Evolutionary conservation across 2,797 vertebrate species (phyloP), one percentile per base, ranked within the genome.

Genomic region (Myripristis murdjan): DNA sequence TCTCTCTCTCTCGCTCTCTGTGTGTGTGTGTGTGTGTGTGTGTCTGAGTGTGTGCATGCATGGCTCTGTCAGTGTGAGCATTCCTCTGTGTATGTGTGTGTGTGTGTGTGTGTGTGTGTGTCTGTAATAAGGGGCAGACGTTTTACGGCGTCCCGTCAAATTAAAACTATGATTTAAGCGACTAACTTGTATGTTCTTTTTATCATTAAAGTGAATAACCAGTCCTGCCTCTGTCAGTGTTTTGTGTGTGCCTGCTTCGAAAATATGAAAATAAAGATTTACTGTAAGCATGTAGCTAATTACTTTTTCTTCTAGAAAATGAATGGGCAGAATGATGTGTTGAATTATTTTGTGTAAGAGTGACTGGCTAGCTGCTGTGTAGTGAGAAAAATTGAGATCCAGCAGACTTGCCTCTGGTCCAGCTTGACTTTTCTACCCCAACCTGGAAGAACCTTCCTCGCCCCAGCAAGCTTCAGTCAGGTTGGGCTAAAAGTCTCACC

Each of bases 81-180:
- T n/a, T n/a, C n/a, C n/a, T n/a, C n/a, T n/a, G n/a, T n/a, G n/a
- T n/a, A n/a, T 61, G 35, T 41, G 20, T 41, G 61, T 22, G 33
- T 49, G 47, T 73, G 60, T 52, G 64, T 70, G 59, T 70, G 73
- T 63, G 22, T 77, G 53, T 77, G 80, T 37, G 69, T 68, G 55
- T 75, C 66, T 83, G 70, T 85, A 88, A 83, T 86, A 87, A 87
- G 83, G 80, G 75, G 70, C 83, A 86, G 82, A 90, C 87, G 80
- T 87, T 92, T 92, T 90, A 91, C 70, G 83, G 84, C 71, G 82
- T 88, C 87, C 80, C 69, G 72, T 89, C 85, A 90, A 89, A 92
- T 92, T 90, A 89, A 91, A 90, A 77, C 56, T 76, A 74, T 82
- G 88, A 92, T 92, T 92, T 85, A 89, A 90, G 85, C n/a, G n/a